phyloP scores from a whole-genome alignment of 1,140 invertebrate genomes.

The Aphaenogaster rudis region DNA sequence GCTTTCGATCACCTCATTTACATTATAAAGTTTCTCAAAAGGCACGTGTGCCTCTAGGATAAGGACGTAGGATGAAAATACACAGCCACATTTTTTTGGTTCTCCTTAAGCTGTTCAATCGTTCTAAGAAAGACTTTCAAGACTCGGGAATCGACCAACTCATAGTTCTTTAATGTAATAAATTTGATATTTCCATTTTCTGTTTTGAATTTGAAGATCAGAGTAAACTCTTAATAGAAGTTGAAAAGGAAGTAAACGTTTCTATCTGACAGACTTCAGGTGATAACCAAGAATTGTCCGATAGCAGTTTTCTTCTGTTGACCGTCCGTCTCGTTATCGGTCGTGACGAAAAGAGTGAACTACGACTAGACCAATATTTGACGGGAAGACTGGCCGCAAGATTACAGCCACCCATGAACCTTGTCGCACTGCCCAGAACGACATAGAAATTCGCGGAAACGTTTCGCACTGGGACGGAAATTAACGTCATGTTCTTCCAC shows the following conservation, averaged over 20 bases:
- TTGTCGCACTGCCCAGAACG: not conserved
- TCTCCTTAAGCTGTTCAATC: not conserved
- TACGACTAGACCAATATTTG: constrained; percentile 66
- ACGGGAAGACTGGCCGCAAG: constrained; percentile 50
- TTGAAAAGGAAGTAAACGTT: not conserved
- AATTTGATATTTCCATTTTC: not conserved
- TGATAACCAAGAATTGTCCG: not conserved
- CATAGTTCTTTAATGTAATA: not conserved
- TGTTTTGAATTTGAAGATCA: not conserved
- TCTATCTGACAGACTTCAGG: not conserved
- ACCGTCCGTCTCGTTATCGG: constrained; percentile 61
- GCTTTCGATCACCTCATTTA: constrained; percentile 62
- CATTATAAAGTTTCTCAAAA: constrained; percentile 40
- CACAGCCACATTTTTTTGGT: not conserved
- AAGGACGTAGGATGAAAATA: not conserved
- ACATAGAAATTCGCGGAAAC: not conserved
- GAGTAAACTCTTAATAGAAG: constrained; percentile 4
- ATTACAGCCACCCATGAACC: constrained; percentile 50
- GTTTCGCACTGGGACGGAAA: not conserved
- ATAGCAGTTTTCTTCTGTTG: constrained; percentile 51
- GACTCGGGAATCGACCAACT: not conserved
- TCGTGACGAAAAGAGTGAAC: constrained; percentile 39
- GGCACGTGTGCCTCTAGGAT: not conserved
- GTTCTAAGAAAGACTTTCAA: not conserved
- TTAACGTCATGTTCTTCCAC: constrained; percentile 13